Base-by-base conservation (phyloP, 2,888 invertebrate species). In the Mechanitis mazaeus region DNA sequence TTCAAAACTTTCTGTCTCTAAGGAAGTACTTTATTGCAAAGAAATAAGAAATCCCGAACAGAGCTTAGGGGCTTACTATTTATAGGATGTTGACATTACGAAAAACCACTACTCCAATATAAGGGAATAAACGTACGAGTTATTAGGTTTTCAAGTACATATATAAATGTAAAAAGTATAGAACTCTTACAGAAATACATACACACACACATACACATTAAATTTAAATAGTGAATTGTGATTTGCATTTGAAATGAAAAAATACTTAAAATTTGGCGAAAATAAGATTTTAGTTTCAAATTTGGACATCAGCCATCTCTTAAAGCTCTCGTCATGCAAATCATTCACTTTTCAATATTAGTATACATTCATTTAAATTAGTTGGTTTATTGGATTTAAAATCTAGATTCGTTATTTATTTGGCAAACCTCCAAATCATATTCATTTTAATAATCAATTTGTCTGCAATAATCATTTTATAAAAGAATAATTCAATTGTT, bases 351-450 rank as follows among this genome's bases (percentile, higher is more conserved):
- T 47, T 66, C 58, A 55, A 64, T 64, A 62, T 62, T 64, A 64
- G 64, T 60, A 59, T 56, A 53, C 50, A 53, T 60, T 54, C 56
- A 60, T 55, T 54, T 38, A 63, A 64, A 64, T 66, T 66, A 66
- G 64, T 63, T 47, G 58, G 35, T 55, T 58, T 55, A 65, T 65
- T 57, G 64, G 57, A 61, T 58, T 64, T 60, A 60, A 61, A 61
- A 59, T 60, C 64, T 64, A 64, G 62, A 58, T 64, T 64, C 63
- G 60, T 68, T 61, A 68, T 60, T 65, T 67, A 57, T 64, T 60
- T 67, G 68, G 68, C 68, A 61, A 38, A 33, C 58, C n/a, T 60
- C 68, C 65, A 68, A 63, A 64, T 56, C 47, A 55, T 55, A 46
- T 59, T 46, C 55, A 58, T 58, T 54, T 59, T 61, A 20, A 31